Conservation (phyloP, 2,888 invertebrate genomes). For the Chrysodeixis includens region DNA sequence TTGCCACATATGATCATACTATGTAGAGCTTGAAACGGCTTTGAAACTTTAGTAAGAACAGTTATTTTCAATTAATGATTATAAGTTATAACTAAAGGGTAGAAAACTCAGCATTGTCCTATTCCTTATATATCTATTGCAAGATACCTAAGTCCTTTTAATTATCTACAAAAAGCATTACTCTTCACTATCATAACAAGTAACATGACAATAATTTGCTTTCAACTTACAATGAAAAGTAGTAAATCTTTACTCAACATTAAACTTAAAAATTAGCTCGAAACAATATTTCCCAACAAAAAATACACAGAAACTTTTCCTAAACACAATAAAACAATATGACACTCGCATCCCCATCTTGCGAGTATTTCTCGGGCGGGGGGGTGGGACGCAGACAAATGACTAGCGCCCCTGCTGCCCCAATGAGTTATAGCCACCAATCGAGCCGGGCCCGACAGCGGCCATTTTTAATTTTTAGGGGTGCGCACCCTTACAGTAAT, state of each 20-base stretch:
- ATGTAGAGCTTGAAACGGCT: too few relatives aligned
- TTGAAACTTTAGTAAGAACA: too few relatives aligned
- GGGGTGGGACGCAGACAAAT: constrained; percentile 86
- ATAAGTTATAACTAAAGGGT: too few relatives aligned
- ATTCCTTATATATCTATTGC: too few relatives aligned
- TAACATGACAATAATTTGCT: too few relatives aligned
- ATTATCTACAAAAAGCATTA: too few relatives aligned
- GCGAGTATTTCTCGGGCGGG: constrained; percentile 78
- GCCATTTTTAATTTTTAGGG: constrained; percentile 89
- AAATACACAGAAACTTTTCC: constrained; percentile 35
- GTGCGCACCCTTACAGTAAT: constrained; percentile 82
- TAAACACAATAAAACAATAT: constrained; percentile 73
- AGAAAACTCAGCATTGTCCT: too few relatives aligned
- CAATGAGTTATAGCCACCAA: constrained; percentile 87
- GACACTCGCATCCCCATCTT: constrained; percentile 79
- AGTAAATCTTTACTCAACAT: not conserved
- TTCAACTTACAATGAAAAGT: too few relatives aligned
- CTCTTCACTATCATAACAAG: too few relatives aligned
- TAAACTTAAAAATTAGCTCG: not conserved
- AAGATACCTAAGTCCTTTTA: too few relatives aligned
- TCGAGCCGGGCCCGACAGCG: constrained; percentile 83
- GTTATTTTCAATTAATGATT: too few relatives aligned
- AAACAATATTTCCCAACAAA: constrained; percentile 24
- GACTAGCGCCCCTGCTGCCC: constrained; percentile 81
- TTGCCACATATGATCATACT: too few relatives aligned